A percentile compares a stretch with the other conserved stretches of the same genome.
Evolutionary conservation across 2,888 invertebrate genomes (phyloP).

Genomic region (Mimumesa dahlbomi): DNA sequence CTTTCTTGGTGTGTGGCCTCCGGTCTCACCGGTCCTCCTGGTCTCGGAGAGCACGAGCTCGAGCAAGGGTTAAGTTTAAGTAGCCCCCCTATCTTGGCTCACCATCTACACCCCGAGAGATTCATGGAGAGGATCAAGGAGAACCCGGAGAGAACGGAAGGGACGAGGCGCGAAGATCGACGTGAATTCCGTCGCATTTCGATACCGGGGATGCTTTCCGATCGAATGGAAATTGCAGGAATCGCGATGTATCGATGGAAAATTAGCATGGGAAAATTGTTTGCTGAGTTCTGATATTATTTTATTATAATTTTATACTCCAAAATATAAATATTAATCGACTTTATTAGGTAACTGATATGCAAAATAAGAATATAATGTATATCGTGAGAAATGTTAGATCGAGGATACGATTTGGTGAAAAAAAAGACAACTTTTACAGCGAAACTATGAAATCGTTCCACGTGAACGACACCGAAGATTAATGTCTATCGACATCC

Average conservation of each 20-base stretch:
- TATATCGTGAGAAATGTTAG: no score
- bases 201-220: conserved; percentile 26
- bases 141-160: conserved; percentile 31
- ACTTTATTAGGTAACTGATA: no score
- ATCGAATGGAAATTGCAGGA: conserved; percentile 20
- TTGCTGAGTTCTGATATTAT: no score
- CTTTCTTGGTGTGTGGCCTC: conserved; percentile 80
- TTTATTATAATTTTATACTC: no score
- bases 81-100: conserved; percentile 76
- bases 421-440: no score
- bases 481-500: conserved; percentile 8
- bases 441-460: no score
- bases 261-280: neutral
- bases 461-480: no score
- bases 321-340: no score
- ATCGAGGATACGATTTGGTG: no score
- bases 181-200: conserved; percentile 58
- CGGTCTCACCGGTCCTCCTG: conserved; percentile 72
- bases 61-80: conserved; percentile 78
- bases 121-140: conserved; percentile 58
- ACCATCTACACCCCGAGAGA: conserved; percentile 74
- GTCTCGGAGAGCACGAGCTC: conserved; percentile 62
- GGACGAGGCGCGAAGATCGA: conserved; percentile 60
- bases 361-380: no score
- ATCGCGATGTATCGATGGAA: no score